A percentile compares a stretch with the other conserved stretches of the same genome.
phyloP scores from a whole-genome alignment of 2,113 vertebrate genomes.

The Tympanuchus pallidicinctus region DNA sequence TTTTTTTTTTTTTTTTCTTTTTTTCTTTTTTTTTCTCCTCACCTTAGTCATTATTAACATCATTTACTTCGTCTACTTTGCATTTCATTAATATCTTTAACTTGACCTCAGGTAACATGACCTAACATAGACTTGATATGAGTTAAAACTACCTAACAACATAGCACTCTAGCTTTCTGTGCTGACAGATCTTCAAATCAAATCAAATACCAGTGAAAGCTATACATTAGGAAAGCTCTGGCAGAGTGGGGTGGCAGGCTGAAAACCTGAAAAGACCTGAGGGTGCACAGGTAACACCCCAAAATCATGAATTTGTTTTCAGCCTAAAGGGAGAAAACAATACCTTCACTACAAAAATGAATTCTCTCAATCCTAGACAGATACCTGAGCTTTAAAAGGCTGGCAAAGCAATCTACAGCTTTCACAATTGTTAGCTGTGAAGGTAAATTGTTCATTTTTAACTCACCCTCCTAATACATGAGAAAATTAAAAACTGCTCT shows the following conservation, averaged over 20 bases:
- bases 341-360: neutral
- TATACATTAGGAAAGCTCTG: neutral
- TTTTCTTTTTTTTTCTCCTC: neutral
- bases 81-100: neutral
- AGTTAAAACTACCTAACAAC: neutral
- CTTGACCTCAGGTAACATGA: neutral
- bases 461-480: fast-evolving
- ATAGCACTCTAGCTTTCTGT: fast-evolving
- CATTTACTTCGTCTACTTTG: neutral
- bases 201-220: neutral
- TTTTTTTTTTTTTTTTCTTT: too few species aligned
- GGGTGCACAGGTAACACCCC: neutral
- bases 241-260: neutral
- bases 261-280: neutral
- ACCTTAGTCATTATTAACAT: neutral
- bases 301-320: neutral
- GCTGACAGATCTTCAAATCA: neutral
- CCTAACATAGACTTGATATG: neutral
- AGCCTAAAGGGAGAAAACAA: neutral
- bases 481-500: neutral
- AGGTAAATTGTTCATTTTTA: neutral
- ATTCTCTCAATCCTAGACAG: neutral
- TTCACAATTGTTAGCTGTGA: neutral
- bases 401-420: neutral
- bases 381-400: neutral